Percentiles rank a stretch among this genome's conserved stretches.
Evolutionary conservation across 2,113 vertebrate genomes (phyloP).

Genomic region (Varanus komodoensis): DNA sequence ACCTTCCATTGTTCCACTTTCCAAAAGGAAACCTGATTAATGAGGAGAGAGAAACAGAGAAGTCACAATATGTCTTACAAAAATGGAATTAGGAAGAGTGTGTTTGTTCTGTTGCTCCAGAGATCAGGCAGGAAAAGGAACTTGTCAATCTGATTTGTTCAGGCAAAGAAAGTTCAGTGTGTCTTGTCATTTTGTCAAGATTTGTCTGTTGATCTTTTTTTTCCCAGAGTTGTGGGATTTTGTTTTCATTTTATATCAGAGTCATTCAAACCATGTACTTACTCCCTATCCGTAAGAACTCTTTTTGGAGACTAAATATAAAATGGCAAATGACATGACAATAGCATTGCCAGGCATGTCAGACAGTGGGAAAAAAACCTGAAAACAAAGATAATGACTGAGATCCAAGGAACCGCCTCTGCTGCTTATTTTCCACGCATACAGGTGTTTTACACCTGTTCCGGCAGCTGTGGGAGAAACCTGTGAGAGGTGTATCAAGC

Average conservation of each 20-base stretch:
- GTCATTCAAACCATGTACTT: neutral
- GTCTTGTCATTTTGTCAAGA: neutral
- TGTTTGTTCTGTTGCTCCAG: slow-evolving; percentile 5
- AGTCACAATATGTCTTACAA: accelerated
- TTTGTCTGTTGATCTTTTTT: neutral
- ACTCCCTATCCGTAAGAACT: neutral
- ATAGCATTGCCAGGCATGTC: slow-evolving; percentile 4
- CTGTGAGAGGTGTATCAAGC: neutral
- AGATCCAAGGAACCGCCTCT: neutral
- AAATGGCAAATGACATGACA: neutral
- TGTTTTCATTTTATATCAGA: neutral
- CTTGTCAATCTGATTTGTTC: slow-evolving; percentile 1
- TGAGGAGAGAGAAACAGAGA: slow-evolving; percentile 6
- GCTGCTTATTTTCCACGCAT: neutral
- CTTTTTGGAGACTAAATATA: neutral
- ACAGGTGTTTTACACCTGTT: neutral
- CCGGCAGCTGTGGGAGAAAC: neutral
- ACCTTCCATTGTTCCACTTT: neutral
- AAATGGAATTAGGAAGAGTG: slow-evolving; percentile 7
- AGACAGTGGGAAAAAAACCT: neutral
- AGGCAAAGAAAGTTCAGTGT: neutral
- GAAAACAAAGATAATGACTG: slow-evolving; percentile 16
- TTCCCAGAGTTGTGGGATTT: neutral
- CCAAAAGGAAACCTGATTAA: slow-evolving; percentile 24
- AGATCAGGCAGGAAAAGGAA: slow-evolving; percentile 30